A percentile compares a stretch with the other conserved stretches of the same genome.
These are phyloP conservation scores for Aphelenchoides besseyi DNA, from an alignment of 1,140 invertebrate species.

Conservation along the genomic window DNA sequence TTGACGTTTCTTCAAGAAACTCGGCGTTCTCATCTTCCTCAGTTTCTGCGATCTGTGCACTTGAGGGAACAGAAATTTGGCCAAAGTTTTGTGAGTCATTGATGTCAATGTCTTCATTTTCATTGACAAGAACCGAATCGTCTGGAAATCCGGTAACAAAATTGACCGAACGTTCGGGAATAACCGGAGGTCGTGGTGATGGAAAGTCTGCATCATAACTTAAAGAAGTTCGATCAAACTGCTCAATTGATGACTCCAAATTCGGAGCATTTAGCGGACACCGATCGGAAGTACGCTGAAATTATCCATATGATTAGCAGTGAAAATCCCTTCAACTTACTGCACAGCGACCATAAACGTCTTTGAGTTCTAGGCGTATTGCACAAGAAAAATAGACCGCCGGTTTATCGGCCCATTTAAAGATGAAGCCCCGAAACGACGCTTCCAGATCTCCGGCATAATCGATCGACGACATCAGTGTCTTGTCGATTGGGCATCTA, in stretches of 20 bases:
- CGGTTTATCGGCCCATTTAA: constrained; percentile 44
- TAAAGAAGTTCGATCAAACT: constrained; percentile 11
- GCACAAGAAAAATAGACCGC: constrained; percentile 39
- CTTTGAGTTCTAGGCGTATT: constrained; percentile 23
- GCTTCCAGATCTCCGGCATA: constrained; percentile 42
- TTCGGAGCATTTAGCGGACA: not conserved
- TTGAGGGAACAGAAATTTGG: not conserved
- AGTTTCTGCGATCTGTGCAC: not conserved
- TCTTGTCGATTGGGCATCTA: constrained; percentile 30
- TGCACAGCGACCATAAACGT: not conserved
- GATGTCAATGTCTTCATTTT: not conserved
- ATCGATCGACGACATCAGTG: constrained; percentile 35
- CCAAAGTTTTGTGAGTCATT: too few relatives aligned
- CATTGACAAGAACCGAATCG: not conserved
- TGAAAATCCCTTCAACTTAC: constrained; percentile 16
- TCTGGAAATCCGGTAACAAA: not conserved
- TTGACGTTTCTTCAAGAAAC: not conserved
- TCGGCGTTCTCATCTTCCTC: not conserved
- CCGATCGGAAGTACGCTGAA: not conserved
- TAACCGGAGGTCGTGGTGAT: constrained; percentile 14
- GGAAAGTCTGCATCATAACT: constrained; percentile 27
- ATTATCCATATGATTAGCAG: not conserved
- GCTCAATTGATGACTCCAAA: not conserved
- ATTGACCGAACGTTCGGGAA: not conserved
- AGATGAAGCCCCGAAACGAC: constrained; percentile 30